Evolutionary conservation across 2,113 vertebrate genomes (phyloP), one percentile per base, ranked within the genome.

Genomic region (Sula dactylatra): DNA sequence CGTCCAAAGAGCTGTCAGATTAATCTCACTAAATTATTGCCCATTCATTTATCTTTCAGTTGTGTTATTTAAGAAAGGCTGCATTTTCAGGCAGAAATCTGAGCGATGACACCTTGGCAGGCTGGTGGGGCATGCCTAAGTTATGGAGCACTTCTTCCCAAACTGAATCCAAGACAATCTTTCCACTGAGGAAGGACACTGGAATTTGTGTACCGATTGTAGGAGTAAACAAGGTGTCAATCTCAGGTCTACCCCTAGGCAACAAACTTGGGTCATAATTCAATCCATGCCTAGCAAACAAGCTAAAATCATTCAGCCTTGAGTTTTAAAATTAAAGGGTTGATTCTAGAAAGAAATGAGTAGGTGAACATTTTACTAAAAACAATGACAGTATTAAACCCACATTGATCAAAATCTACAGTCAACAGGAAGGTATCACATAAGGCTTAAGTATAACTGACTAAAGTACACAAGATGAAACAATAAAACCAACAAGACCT

Each of bases 1-100:
- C 95, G 97, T 65, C 62, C 76, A 9, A 76, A 61, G 70, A 82
- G 55, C 61, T 62, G 82, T 83, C 84, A 17, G 1, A 82, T 92
- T 79, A 54, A 72, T 96, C 91, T 97, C 76, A 52, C 49, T 92
- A 79, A 94, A 93, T 93, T 38, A 96, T 54, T 80, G 16, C 82
- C 50, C 16, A 14, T 62, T 78, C 88, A 92, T 97, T 96, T 84
- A n/a, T 92, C 93, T 92, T 92, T 69, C 89, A 32, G 56, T 27
- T 62, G 64, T 62, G 84, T 62, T 94, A 69, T 93, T 96, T 97
- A 76, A 83, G 59, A 77, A 86, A 80, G 65, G 88, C 50, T 95
- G 40, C 64, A 86, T 92, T 93, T 96, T 59, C 62, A 76, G 70
- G 56, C 62, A 94, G 82, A 62, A 32, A 71, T 64, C 59, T 62